These are phyloP conservation scores for Palythoa heliodiscus DNA, from an alignment of 92 coral and sea anemone genomes.

Conservation along the genomic window DNA sequence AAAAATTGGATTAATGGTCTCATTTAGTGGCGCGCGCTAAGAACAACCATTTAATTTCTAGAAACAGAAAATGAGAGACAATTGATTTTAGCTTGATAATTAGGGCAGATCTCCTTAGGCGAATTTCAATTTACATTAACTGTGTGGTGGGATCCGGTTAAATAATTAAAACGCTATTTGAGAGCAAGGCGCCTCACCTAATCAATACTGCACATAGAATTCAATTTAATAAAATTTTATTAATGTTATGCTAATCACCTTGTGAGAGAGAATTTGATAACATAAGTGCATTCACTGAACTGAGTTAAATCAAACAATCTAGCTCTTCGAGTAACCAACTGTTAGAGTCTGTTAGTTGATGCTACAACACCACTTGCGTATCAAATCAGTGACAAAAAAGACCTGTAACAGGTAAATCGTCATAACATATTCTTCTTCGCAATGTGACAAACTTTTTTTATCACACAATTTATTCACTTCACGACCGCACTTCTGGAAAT, in stretches of 20 bases:
- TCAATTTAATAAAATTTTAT: conserved; percentile 93
- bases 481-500: neutral
- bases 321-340: conserved; percentile 34
- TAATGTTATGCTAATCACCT: conserved; percentile 88
- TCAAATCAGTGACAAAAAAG: conserved; percentile 22
- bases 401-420: neutral
- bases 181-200: conserved; percentile 81
- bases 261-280: conserved; percentile 70
- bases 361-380: conserved; percentile 13
- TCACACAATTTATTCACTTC: neutral
- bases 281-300: conserved; percentile 31
- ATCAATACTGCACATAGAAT: conserved; percentile 83
- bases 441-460: neutral
- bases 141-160: conserved; percentile 90
- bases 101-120: conserved; percentile 84
- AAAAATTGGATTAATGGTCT: conserved; percentile 41
- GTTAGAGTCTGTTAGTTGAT: neutral
- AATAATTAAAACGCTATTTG: conserved; percentile 95
- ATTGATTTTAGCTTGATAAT: conserved; percentile 80
- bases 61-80: conserved; percentile 60
- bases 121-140: conserved; percentile 81
- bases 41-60: conserved; percentile 61
- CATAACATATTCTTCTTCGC: conserved; percentile 10
- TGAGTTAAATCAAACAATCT: conserved; percentile 14
- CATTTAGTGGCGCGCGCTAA: conserved; percentile 33